These are phyloP conservation scores for Cirrhinus mrigala DNA, from an alignment of 2,797 vertebrate genomes.

Conservation along the genomic window DNA sequence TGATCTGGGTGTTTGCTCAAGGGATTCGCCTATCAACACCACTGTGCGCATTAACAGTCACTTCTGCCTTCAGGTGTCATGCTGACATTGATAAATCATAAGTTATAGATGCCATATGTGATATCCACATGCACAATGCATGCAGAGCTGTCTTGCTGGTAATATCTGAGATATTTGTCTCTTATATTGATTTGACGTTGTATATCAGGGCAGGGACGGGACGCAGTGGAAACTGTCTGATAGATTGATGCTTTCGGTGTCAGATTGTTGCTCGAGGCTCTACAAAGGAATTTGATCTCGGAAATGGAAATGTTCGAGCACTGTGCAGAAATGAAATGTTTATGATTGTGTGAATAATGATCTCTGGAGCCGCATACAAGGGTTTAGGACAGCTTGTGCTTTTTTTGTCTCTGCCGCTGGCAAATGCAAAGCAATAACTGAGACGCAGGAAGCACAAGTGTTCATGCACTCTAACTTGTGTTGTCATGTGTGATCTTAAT, in stretches of 20 bases:
- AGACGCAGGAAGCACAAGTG: not conserved
- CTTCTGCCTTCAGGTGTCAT: conserved; percentile 25
- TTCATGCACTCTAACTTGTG: not conserved
- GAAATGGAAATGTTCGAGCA: conserved; percentile 18
- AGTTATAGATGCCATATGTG: conserved; percentile 12
- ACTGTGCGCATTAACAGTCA: not conserved
- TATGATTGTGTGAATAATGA: conserved; percentile 33
- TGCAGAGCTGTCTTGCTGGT: not conserved
- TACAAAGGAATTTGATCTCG: conserved; percentile 13
- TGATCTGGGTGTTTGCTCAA: not conserved
- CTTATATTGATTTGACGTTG: not conserved
- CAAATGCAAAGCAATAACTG: not conserved
- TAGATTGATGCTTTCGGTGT: conserved; percentile 27
- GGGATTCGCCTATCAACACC: not conserved
- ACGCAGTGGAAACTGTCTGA: conserved; percentile 21
- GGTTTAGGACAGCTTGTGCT: conserved; percentile 13
- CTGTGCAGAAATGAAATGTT: conserved; percentile 40
- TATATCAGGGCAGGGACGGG: conserved; percentile 12
- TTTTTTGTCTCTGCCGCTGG: not conserved
- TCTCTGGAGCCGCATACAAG: not conserved
- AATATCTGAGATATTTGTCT: conserved; percentile 25
- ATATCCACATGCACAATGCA: not conserved
- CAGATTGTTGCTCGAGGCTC: conserved; percentile 30
- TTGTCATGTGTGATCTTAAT: not conserved
- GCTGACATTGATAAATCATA: conserved; percentile 36